A percentile compares a stretch with the other conserved stretches of the same genome.
phyloP scores from a whole-genome alignment of 2,888 invertebrate species.

The Panzeria rudis region DNA sequence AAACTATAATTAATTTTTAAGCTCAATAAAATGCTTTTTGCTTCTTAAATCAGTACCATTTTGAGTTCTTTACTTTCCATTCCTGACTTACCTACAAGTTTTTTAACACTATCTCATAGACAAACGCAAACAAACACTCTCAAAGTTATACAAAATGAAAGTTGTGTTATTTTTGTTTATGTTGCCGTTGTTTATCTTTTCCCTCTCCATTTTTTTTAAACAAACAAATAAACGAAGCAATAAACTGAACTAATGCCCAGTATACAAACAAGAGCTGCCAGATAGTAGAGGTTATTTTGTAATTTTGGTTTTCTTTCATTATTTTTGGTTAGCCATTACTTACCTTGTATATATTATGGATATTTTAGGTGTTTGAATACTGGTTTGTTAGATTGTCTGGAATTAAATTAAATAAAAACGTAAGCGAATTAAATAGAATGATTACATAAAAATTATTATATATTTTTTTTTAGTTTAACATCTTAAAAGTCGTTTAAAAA shows the following conservation, averaged over 20 bases:
- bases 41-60: neutral
- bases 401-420: neutral
- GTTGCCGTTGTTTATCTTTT: neutral
- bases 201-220: slow-evolving; percentile 17
- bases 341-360: slow-evolving; percentile 26
- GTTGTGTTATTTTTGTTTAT: slow-evolving; percentile 21
- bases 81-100: neutral
- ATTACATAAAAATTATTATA: no score
- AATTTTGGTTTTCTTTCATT: neutral
- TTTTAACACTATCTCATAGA: neutral
- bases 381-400: neutral
- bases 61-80: neutral
- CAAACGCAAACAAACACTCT: slow-evolving; percentile 4
- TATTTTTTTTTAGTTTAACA: no score
- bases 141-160: neutral
- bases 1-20: no score
- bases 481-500: no score
- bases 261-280: slow-evolving; percentile 18
- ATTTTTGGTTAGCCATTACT: neutral
- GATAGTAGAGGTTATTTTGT: neutral
- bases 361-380: neutral
- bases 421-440: no score
- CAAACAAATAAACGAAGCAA: slow-evolving; percentile 37
- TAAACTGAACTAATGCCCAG: slow-evolving; percentile 6
- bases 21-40: neutral